Conservation (phyloP, 2,888 invertebrate genomes). For the Polylopha cassiicola region DNA sequence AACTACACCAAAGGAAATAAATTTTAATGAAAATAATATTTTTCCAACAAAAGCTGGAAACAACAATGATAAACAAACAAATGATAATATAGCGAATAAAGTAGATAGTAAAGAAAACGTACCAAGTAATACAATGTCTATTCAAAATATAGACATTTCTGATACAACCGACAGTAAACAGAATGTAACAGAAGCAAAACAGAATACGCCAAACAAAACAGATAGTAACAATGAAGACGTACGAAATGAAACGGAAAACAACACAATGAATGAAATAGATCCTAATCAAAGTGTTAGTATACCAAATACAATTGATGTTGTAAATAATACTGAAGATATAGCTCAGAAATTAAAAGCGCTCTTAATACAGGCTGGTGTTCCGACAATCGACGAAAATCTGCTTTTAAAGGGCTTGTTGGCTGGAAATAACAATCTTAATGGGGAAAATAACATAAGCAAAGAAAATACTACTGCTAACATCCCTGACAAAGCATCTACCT, state of each 20-base stretch:
- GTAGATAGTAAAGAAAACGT: no score
- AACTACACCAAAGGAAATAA: no score
- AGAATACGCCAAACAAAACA: no score
- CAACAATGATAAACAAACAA: no score
- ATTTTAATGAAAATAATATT: no score
- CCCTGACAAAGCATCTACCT: slow-evolving; percentile 32
- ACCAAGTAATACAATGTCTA: no score
- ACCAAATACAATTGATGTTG: slow-evolving; percentile 1
- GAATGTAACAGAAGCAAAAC: no score
- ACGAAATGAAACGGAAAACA: slow-evolving; percentile 13
- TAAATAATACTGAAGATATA: slow-evolving; percentile 39
- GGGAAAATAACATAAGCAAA: no score
- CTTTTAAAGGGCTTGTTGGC: slow-evolving; percentile 50
- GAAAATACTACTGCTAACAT: slow-evolving; percentile 20
- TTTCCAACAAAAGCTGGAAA: no score
- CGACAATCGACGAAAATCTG: slow-evolving; percentile 50
- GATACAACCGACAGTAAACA: no score
- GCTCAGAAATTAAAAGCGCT: slow-evolving; percentile 52
- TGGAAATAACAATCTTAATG: slow-evolving; percentile 30
- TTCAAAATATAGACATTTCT: no score
- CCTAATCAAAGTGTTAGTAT: background rate
- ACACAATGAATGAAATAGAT: background rate
- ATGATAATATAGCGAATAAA: no score
- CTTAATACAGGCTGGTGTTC: slow-evolving; percentile 51
- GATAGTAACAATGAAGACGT: slow-evolving; percentile 19